phyloP scores from a whole-genome alignment of 2,797 vertebrate genomes.

The Monodelphis domestica region DNA sequence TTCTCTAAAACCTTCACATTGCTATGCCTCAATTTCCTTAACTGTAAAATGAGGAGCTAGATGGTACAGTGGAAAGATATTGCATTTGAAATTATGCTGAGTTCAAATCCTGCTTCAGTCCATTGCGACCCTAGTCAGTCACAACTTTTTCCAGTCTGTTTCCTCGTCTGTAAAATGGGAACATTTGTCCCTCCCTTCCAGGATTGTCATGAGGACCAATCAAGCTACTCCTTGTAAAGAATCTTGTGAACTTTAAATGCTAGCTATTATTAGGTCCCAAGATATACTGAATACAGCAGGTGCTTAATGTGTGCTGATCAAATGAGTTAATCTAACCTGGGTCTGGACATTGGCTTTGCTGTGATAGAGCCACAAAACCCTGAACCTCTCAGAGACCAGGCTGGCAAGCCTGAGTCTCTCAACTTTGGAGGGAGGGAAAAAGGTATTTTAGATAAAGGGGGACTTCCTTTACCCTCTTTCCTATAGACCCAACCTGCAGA shows the following conservation, averaged over 20 bases:
- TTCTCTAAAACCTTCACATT: neutral
- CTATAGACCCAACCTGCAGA: no score
- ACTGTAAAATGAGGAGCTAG: neutral
- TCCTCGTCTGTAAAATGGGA: constrained; percentile 37
- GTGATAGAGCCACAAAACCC: no score
- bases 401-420: no score
- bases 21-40: neutral
- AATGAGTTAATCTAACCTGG: neutral
- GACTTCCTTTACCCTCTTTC: no score
- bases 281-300: neutral
- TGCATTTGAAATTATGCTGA: neutral
- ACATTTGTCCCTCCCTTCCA: neutral
- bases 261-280: no score
- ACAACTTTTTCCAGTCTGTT: neutral
- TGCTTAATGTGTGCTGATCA: neutral
- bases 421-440: no score
- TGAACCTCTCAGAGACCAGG: no score
- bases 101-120: constrained; percentile 5
- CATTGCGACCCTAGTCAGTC: neutral
- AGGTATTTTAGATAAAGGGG: no score
- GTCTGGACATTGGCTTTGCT: no score
- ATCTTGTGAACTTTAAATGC: neutral
- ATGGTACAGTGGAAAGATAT: neutral
- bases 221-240: neutral
- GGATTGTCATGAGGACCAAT: constrained; percentile 14